Evolutionary conservation across 30 jellyfish, hydroid and myxozoan genomes (phyloP).

Genomic region (Catostylus mosaicus): DNA sequence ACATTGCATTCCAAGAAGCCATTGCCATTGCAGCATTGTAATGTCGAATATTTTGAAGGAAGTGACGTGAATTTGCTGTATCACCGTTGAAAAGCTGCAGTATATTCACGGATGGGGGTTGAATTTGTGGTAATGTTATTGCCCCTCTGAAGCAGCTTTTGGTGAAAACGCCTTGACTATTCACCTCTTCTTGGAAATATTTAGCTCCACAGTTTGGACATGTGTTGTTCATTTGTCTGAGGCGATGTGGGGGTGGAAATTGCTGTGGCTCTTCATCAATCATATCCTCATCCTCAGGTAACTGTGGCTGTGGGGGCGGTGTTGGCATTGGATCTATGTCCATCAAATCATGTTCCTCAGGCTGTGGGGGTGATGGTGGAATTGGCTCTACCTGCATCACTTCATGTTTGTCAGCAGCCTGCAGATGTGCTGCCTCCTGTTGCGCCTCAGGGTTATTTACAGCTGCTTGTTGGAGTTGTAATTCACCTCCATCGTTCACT

Average conservation of each 20-base stretch:
- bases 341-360: too few relatives aligned
- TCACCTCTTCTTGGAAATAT: not conserved
- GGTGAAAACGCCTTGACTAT: not conserved
- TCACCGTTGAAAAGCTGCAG: too few relatives aligned
- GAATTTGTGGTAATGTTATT: not conserved
- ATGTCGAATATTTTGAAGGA: slow-evolving; percentile 20
- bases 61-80: slow-evolving; percentile 11
- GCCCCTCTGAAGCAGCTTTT: too few relatives aligned
- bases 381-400: too few relatives aligned
- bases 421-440: not conserved
- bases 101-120: not conserved
- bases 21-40: slow-evolving; percentile 42
- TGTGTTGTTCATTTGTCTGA: slow-evolving; percentile 15
- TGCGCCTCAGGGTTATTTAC: not conserved
- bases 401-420: not conserved
- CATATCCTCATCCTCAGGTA: slow-evolving; percentile 14
- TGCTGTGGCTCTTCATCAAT: slow-evolving; percentile 12
- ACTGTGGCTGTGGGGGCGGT: too few relatives aligned
- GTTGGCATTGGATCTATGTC: too few relatives aligned
- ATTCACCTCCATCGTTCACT: too few relatives aligned
- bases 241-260: slow-evolving; percentile 35
- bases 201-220: slow-evolving; percentile 31
- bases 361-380: too few relatives aligned
- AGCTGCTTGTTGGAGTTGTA: not conserved
- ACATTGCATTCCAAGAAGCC: slow-evolving; percentile 59